Conservation (phyloP, 2,888 invertebrate genomes). For the Mythimna pallens region DNA sequence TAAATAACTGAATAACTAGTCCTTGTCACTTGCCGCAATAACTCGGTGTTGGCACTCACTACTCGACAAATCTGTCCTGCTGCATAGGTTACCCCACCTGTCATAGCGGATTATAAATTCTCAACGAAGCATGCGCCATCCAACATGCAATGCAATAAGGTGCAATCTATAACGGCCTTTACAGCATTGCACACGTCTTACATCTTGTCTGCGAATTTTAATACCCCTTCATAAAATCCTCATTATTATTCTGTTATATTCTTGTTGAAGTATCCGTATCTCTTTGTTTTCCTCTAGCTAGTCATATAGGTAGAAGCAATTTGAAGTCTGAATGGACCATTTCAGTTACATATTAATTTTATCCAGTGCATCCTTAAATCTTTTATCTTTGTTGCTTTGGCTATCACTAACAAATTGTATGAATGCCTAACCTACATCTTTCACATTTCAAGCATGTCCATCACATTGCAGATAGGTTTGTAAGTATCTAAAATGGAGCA, state of each 20-base stretch:
- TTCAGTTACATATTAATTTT: conserved; percentile 5
- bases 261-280: neutral
- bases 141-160: conserved; percentile 20
- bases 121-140: conserved; percentile 17
- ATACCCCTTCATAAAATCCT: conserved; percentile 24
- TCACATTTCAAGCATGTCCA: neutral
- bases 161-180: conserved; percentile 24
- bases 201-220: conserved; percentile 38
- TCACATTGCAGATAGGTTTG: neutral
- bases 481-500: conserved; percentile 18
- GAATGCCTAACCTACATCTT: neutral
- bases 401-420: neutral
- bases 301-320: neutral
- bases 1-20: conserved; percentile 4
- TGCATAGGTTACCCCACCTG: conserved; percentile 45
- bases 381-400: neutral
- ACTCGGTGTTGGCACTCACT: conserved; percentile 25
- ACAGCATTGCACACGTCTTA: conserved; percentile 40
- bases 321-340: neutral
- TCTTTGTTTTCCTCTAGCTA: conserved; percentile 13
- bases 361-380: neutral
- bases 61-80: conserved; percentile 27
- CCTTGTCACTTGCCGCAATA: conserved; percentile 26
- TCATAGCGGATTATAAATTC: conserved; percentile 29
- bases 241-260: conserved; percentile 25